Conservation (phyloP, 1,140 invertebrate genomes). For the Drosophila ficusphila region DNA sequence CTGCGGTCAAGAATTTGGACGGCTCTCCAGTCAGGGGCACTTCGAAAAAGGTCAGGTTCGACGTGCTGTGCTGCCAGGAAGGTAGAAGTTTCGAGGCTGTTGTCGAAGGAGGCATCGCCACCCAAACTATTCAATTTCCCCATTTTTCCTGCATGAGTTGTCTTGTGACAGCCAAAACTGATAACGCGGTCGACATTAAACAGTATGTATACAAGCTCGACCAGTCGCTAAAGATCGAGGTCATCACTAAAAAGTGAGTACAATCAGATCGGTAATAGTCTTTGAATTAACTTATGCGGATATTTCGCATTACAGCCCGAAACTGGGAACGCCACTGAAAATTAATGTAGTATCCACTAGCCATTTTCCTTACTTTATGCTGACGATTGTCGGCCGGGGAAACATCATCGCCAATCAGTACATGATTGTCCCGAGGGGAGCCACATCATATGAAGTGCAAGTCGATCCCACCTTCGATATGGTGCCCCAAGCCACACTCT, state of each 20-base stretch:
- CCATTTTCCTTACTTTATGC: slow-evolving; percentile 90
- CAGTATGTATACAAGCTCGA: slow-evolving; percentile 5
- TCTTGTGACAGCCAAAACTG: slow-evolving; percentile 21
- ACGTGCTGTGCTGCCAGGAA: too few relatives aligned
- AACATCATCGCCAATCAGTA: slow-evolving; percentile 90
- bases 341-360: slow-evolving; percentile 92
- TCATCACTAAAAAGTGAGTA: slow-evolving; percentile 25
- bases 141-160: slow-evolving; percentile 15
- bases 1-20: slow-evolving; percentile 84
- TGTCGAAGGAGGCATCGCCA: too few relatives aligned
- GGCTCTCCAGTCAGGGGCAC: slow-evolving; percentile 88
- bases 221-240: slow-evolving; percentile 39
- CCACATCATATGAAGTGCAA: too few relatives aligned
- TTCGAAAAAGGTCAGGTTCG: too few relatives aligned
- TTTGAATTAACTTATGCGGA: neutral
- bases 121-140: too few relatives aligned
- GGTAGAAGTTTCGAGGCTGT: too few relatives aligned
- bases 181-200: slow-evolving; percentile 7
- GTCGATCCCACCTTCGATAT: slow-evolving; percentile 91
- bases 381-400: slow-evolving; percentile 93
- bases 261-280: neutral
- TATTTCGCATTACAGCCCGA: slow-evolving; percentile 82
- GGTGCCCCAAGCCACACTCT: slow-evolving; percentile 91
- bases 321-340: slow-evolving; percentile 88
- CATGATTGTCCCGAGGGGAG: slow-evolving; percentile 82